Evolutionary conservation across 2,797 vertebrate species (phyloP).

Genomic region (Mergus octosetaceus): DNA sequence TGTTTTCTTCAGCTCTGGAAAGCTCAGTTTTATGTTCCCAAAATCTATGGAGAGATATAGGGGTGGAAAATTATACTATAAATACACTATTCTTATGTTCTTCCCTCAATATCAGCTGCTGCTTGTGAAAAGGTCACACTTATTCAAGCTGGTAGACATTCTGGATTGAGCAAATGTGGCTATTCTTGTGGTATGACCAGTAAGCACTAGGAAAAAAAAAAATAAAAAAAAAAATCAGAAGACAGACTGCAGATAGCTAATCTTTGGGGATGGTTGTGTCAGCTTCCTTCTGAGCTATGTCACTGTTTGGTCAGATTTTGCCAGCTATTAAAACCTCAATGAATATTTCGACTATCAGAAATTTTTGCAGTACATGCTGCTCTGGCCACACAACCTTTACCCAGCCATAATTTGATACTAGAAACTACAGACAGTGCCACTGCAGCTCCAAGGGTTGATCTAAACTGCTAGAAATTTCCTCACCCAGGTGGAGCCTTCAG

Average conservation of each 20-base stretch:
- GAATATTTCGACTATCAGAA: neutral
- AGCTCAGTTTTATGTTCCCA: neutral
- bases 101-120: neutral
- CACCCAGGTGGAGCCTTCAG: neutral
- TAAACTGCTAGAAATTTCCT: neutral
- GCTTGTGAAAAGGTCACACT: neutral
- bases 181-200: neutral
- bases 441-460: neutral
- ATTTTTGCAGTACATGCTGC: neutral
- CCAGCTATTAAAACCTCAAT: neutral
- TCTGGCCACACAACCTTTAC: neutral
- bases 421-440: neutral
- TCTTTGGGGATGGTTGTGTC: fast-evolving
- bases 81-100: neutral
- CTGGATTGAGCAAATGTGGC: neutral
- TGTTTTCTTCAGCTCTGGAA: neutral
- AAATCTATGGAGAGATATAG: neutral
- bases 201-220: neutral
- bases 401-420: neutral
- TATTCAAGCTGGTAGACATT: neutral
- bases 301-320: neutral
- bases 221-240: neutral
- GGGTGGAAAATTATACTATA: neutral
- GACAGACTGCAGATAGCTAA: neutral
- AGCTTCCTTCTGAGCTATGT: neutral